Conservation (phyloP, 2,797 vertebrate genomes). For the Coracias cyanogaster region DNA sequence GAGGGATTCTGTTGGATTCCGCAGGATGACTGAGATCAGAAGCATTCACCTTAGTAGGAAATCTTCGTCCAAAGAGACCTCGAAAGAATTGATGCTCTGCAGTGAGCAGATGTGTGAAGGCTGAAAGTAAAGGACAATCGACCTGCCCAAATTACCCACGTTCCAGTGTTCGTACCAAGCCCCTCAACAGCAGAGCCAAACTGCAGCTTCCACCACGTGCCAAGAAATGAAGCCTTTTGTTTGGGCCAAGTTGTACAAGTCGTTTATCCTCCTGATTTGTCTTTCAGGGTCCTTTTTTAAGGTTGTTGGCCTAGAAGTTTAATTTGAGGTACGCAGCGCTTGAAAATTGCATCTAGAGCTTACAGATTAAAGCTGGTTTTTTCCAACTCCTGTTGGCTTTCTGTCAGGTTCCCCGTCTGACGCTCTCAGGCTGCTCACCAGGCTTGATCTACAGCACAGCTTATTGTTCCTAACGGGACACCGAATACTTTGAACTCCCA, state of each 20-base stretch:
- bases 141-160: fast-evolving
- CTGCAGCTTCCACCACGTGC: fast-evolving
- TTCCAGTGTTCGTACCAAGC: background rate
- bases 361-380: background rate
- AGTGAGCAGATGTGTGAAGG: background rate
- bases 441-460: background rate
- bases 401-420: background rate
- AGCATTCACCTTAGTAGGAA: background rate
- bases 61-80: background rate
- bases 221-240: background rate
- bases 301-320: background rate
- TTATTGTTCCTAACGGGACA: background rate
- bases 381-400: background rate
- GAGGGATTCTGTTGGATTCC: fast-evolving
- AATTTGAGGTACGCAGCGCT: background rate
- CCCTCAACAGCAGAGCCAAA: background rate
- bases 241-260: background rate
- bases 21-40: background rate
- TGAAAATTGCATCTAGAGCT: background rate
- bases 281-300: background rate
- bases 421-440: background rate
- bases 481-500: background rate
- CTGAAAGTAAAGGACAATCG: background rate
- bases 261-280: background rate
- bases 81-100: background rate